A percentile compares a stretch with the other conserved stretches of the same genome.
phyloP scores from a whole-genome alignment of 2,888 invertebrate species.

The Colostygia pectinataria region DNA sequence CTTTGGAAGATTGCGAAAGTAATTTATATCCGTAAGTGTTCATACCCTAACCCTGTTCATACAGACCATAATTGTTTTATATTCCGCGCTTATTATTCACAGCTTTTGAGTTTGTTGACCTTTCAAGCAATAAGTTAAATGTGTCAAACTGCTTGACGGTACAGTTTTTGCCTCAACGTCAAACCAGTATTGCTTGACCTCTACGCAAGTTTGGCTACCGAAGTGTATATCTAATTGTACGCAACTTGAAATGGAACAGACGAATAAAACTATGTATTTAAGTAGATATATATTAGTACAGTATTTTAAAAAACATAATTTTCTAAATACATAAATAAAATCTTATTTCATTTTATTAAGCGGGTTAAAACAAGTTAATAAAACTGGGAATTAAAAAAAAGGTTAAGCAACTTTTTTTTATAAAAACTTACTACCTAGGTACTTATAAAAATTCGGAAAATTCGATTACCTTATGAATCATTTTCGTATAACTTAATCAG shows the following conservation, averaged over 20 bases:
- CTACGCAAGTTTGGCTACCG: slow-evolving; percentile 20
- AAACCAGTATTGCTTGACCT: slow-evolving; percentile 45
- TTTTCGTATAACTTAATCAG: slow-evolving; percentile 11
- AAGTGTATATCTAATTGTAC: background rate
- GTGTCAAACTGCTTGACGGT: slow-evolving; percentile 47
- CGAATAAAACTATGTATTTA: background rate
- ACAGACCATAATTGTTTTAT: background rate
- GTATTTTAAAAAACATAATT: too few species aligned
- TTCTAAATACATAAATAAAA: too few species aligned
- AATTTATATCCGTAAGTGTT: too few species aligned
- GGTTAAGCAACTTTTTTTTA: too few species aligned
- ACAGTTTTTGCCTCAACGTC: slow-evolving; percentile 43
- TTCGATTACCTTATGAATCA: background rate
- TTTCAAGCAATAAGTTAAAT: slow-evolving; percentile 44
- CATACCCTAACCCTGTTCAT: slow-evolving; percentile 9
- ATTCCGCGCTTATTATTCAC: slow-evolving; percentile 24
- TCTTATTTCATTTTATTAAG: too few species aligned
- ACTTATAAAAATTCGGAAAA: too few species aligned
- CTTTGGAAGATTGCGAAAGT: too few species aligned
- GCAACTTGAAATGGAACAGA: background rate
- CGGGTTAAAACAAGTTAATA: too few species aligned
- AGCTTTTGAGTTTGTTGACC: slow-evolving; percentile 46
- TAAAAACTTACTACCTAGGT: too few species aligned
- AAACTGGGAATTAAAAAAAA: too few species aligned
- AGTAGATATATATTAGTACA: too few species aligned